Evolutionary conservation across 2,888 invertebrate genomes (phyloP), one percentile per base, ranked within the genome.

Genomic region (Fragum fragum): DNA sequence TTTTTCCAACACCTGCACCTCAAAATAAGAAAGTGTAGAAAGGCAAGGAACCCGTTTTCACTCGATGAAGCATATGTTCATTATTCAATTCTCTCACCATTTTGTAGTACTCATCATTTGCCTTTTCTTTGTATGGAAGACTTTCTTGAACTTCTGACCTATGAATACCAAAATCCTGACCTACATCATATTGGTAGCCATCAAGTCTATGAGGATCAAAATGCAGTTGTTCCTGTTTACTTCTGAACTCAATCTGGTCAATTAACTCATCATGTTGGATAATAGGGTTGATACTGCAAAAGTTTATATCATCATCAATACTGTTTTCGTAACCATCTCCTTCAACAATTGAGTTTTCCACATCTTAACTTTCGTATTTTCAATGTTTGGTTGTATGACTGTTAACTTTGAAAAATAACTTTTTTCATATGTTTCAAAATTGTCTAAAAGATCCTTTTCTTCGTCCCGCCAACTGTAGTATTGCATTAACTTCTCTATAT

Each of bases 401-500:
- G 6, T 14, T 14, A 9, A 14, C 14, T 14, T 18, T 9, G 47
- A 5, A 14, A 9, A 9, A 63, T 73, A 85, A 16, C 70, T 79
- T 29, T 69, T 70, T 57, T 81, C 76, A 75, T 63, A 87, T 28
- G 77, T 53, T 26, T 32, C n/a, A 73, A 7, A 79, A 18, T 29
- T 26, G 21, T n/a, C 73, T 14, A 73, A 11, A 16, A 87, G 23
- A 39, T 76, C 73, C 11, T 75, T 52, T 23, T 82, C 90, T 14
- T 77, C 47, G 16, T 14, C 70, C 36, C 90, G 52, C 92, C 92
- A 92, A 0, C 88, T 87, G 0, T 81, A 29, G 73, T 81, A 93
- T 7, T 93, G 77, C 91, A 92, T 90, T 0, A 91, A 68, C 82
- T 87, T 61, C 92, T 86, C 9, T 81, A 59, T 11, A 76, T 79